Evolutionary conservation across 2,797 vertebrate species (phyloP), one percentile per base, ranked within the genome.

Genomic region (Anguilla anguilla): DNA sequence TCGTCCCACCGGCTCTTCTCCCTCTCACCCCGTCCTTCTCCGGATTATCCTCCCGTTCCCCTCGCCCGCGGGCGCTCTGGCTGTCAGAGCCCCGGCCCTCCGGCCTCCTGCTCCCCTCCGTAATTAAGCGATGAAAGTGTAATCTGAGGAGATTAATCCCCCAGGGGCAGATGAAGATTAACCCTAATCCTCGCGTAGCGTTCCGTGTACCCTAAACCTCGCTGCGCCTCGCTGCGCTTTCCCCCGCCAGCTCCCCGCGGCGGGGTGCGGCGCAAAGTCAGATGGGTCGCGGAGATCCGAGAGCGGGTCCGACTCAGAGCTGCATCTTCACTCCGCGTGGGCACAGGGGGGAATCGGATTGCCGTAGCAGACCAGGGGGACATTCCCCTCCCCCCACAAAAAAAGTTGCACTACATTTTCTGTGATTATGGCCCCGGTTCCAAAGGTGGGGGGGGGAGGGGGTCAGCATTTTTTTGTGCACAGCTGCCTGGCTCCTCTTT

Each of bases 81-180:
- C 19, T 51, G 4, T n/a, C 43, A 25, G 79, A 10, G 43, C 10
- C 43, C 22, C n/a, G 79, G 1, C 43, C 55, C 43, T 13, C 2
- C 0, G 10, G 15, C 67, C 25, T 39, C 9, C 46, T 82, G 17
- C 79, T 51, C 39, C 25, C 74, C 74, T 43, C 74, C 51, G 79
- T 82, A 51, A 82, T 82, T 82, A 82, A 82, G 49, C 39, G 74
- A 46, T 9, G 79, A n/a, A 79, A 25, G 43, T 25, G 43, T 82
- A 82, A 82, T 82, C 39, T 22, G 9, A 49, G 11, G 79, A 6
- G 43, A 49, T 82, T 51, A 9, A 25, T 51, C 79, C n/a, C 79
- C 1, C 25, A 49, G 43, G 43, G 25, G 6, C 46, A 51, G 79
- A 51, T 51, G 51, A 51, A 82, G 19, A 82, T 51, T 82, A 51